Conservation (phyloP, 2,888 invertebrate genomes). For the Drosophila macrothrix region DNA sequence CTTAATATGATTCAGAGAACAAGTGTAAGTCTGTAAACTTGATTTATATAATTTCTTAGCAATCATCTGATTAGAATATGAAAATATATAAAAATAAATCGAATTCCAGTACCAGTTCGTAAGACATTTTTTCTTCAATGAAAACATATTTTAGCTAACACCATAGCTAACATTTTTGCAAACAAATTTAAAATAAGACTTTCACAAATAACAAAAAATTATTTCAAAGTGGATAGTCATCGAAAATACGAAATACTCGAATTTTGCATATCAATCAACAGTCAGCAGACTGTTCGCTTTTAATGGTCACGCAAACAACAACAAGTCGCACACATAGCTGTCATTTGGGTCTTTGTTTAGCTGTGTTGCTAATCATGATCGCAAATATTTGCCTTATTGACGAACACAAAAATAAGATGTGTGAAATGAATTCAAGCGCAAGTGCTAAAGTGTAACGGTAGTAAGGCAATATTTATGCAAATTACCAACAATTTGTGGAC, state of each 20-base stretch:
- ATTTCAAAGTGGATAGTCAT: constrained; percentile 9
- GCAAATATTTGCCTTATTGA: constrained; percentile 52
- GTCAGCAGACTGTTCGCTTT: constrained; percentile 16
- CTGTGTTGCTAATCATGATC: constrained; percentile 51
- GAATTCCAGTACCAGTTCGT: background rate
- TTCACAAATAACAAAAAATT: constrained; percentile 7
- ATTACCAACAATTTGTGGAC: constrained; percentile 35
- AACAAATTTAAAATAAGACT: background rate
- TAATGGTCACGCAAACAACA: constrained; percentile 33
- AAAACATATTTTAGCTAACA: background rate
- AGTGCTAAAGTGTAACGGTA: constrained; percentile 66
- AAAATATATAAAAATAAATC: background rate
- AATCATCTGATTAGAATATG: background rate
- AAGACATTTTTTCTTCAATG: background rate
- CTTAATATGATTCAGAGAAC: background rate
- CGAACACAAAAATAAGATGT: constrained; percentile 6
- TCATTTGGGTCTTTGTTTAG: constrained; percentile 23
- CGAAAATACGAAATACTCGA: constrained; percentile 3
- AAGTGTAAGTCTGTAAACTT: background rate
- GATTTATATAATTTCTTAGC: background rate
- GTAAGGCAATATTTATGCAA: constrained; percentile 24
- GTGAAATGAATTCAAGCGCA: constrained; percentile 34
- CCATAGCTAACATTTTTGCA: background rate
- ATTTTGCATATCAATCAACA: constrained; percentile 35
- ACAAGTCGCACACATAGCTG: constrained; percentile 16